Percentiles rank a stretch among this genome's conserved stretches.
phyloP scores from a whole-genome alignment of 2,113 vertebrate species.

The Sterrhoptilus dennistouni region DNA sequence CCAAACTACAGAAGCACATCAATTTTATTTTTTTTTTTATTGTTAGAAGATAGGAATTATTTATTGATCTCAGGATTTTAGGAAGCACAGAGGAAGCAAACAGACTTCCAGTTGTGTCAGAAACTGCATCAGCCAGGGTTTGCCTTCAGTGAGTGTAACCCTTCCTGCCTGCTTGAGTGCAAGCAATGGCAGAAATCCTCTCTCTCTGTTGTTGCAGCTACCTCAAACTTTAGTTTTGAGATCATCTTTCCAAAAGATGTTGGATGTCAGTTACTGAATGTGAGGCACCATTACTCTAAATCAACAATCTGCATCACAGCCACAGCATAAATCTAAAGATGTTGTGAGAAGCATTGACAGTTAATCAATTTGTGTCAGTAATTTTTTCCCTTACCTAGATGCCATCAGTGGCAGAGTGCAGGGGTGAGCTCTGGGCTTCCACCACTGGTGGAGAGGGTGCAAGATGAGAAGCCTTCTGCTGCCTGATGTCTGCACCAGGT shows the following conservation, averaged over 20 bases:
- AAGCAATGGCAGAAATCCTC: neutral
- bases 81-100: neutral
- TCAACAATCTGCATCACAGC: neutral
- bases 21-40: neutral
- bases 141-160: neutral
- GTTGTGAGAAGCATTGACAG: neutral
- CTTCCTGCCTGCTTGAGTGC: neutral
- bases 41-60: neutral
- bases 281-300: neutral
- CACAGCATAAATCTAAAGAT: neutral
- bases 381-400: neutral
- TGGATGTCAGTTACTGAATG: neutral
- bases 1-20: neutral
- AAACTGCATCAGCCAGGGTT: neutral
- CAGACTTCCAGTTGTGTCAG: neutral
- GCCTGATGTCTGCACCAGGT: accelerated
- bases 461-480: neutral
- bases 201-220: neutral
- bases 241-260: neutral
- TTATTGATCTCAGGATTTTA: neutral
- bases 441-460: neutral
- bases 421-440: neutral
- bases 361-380: neutral
- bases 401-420: neutral
- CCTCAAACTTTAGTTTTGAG: neutral